phyloP scores from a whole-genome alignment of 2,888 invertebrate genomes.

The Acronicta leporina region DNA sequence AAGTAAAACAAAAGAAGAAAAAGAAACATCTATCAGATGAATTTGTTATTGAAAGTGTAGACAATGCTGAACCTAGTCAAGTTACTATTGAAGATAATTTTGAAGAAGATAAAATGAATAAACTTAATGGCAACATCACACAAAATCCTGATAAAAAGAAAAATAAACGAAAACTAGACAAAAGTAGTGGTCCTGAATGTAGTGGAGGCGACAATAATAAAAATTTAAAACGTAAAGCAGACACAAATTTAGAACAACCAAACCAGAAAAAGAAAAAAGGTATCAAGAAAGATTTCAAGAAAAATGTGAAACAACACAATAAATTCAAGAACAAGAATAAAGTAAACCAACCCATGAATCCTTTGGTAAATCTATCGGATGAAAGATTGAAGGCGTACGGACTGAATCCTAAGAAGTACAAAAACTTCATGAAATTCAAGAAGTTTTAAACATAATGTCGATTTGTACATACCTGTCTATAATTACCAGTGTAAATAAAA shows the following conservation, averaged over 20 bases:
- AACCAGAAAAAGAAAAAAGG: slow-evolving; percentile 62
- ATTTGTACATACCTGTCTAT: slow-evolving; percentile 17
- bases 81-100: slow-evolving; percentile 42
- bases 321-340: slow-evolving; percentile 64
- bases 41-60: slow-evolving; percentile 66
- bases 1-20: slow-evolving; percentile 57
- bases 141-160: slow-evolving; percentile 46
- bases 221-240: slow-evolving; percentile 52
- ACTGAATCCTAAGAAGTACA: slow-evolving; percentile 96
- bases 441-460: slow-evolving; percentile 74
- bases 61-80: slow-evolving; percentile 64
- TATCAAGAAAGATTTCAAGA: slow-evolving; percentile 56
- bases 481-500: slow-evolving; percentile 43
- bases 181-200: slow-evolving; percentile 5
- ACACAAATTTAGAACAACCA: slow-evolving; percentile 32
- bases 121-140: not conserved
- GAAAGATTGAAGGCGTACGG: slow-evolving; percentile 97
- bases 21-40: slow-evolving; percentile 61
- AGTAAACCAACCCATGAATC: slow-evolving; percentile 66
- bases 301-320: slow-evolving; percentile 65
- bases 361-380: slow-evolving; percentile 90
- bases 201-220: slow-evolving; percentile 14
- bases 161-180: slow-evolving; percentile 11
- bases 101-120: slow-evolving; percentile 32
- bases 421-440: slow-evolving; percentile 92